A percentile compares a stretch with the other conserved stretches of the same genome.
These are phyloP conservation scores for Crypturellus undulatus DNA, from an alignment of 2,113 vertebrate species.

Conservation along the genomic window DNA sequence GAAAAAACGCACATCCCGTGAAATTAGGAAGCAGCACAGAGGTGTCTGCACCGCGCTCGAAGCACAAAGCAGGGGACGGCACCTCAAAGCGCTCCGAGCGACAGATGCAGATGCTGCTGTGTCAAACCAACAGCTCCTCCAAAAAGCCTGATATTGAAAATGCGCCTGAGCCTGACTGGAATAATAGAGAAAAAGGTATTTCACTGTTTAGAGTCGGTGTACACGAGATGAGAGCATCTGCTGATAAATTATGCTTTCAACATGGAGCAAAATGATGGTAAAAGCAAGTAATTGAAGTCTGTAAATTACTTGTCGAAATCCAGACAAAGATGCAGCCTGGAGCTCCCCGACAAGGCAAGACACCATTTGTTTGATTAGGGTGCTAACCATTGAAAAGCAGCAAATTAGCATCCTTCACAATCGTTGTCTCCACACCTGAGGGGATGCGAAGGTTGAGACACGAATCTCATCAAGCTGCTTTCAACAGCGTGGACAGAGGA, in stretches of 20 bases:
- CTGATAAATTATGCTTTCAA: not conserved
- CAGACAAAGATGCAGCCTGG: not conserved
- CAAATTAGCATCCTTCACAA: not conserved
- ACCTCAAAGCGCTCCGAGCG: not conserved
- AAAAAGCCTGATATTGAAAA: not conserved
- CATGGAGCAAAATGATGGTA: not conserved
- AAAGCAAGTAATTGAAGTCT: not conserved
- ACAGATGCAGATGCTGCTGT: not conserved
- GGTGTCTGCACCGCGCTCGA: not conserved
- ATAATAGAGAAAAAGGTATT: not conserved
- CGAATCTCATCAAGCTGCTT: fast-evolving
- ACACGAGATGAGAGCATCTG: not conserved
- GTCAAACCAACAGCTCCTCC: not conserved
- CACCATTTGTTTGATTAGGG: not conserved
- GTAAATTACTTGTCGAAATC: conserved; percentile 1
- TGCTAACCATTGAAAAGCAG: not conserved
- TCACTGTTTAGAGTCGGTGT: not conserved
- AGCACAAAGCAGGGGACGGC: fast-evolving
- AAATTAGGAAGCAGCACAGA: not conserved
- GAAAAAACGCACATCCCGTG: not conserved
- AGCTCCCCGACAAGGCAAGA: not conserved
- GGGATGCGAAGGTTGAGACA: not conserved
- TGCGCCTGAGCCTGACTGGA: not conserved
- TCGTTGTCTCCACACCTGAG: fast-evolving
- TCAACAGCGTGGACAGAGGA: not conserved